Base-by-base conservation (phyloP, 2,888 invertebrate genomes). In the Parnassius smintheus region DNA sequence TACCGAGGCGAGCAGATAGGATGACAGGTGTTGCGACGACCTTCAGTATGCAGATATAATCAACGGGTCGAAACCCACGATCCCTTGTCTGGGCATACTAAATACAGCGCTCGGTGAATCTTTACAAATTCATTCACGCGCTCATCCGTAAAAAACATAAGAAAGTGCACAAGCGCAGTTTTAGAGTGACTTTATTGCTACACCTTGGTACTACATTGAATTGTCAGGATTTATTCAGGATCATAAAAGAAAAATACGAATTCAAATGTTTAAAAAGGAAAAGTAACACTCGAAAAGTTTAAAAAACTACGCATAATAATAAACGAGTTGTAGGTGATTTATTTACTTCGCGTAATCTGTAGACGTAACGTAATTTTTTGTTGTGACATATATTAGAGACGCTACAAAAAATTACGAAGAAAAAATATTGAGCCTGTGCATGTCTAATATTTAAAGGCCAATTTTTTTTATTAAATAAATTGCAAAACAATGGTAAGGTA, bases 11-110 rank as follows among this genome's bases (percentile, higher is more conserved):
- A 12, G 13, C 2, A 49, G 18, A 49, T 49, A 49, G 64, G 49
- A 60, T 1, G 74, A 80, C 86, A 85, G 85, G 83, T 84, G 84
- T 71, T 71, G 72, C 66, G 61, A 57, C 75, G 85, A 82, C 86
- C 86, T 86, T 86, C 82, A 70, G 65, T 75, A 81, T 83, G 81
- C 81, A 80, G 83, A 83, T 82, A 81, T 72, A 74, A 74, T 70
- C 64, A 72, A 69, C 75, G 76, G 83, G 83, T 83, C 82, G 78
- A 76, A 72, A 81, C 84, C 83, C 75, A 76, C 64, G 73, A 73
- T 69, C 72, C 44, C 51, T 42, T 42, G 52, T 53, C 52, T 51
- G 49, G 55, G 12, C 50, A 42, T 46, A 48, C 48, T 13, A 51
- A 22, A 48, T 46, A 25, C 44, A 25, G 13, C 35, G 56, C 8